A percentile compares a stretch with the other conserved stretches of the same genome.
Evolutionary conservation across 1,140 invertebrate species (phyloP).

Genomic region (Drosophila bocki): DNA sequence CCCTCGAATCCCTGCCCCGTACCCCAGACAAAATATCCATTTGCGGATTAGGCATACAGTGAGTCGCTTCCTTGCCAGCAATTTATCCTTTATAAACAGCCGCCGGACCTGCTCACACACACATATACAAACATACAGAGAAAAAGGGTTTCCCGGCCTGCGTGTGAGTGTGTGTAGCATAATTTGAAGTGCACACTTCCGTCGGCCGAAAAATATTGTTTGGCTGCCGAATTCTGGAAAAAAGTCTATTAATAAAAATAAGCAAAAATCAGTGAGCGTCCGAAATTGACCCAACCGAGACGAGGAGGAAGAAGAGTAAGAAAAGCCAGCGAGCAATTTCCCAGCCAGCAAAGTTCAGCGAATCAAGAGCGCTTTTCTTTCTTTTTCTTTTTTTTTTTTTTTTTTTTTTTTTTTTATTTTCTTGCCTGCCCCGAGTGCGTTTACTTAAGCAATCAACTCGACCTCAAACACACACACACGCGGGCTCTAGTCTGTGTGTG

Average conservation of each 20-base stretch:
- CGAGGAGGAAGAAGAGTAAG: conserved; percentile 14
- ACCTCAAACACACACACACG: conserved; percentile 73
- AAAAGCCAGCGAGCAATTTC: conserved; percentile 65
- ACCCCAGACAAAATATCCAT: conserved; percentile 72
- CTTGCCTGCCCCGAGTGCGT: conserved; percentile 71
- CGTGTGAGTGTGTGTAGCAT: conserved; percentile 56
- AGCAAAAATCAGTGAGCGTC: conserved; percentile 50
- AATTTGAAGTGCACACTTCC: conserved; percentile 71
- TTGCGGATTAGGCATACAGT: conserved; percentile 78
- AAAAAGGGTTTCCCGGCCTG: conserved; percentile 20
- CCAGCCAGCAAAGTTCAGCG: conserved; percentile 71
- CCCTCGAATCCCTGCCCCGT: neutral
- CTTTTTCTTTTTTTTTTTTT: conserved; percentile 1
- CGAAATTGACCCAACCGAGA: conserved; percentile 65
- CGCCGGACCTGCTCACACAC: conserved; percentile 54
- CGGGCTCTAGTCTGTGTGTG: conserved; percentile 1
- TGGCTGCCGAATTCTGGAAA: conserved; percentile 57
- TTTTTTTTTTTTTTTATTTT: neutral
- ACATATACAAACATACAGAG: neutral
- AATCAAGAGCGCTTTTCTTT: conserved; percentile 50
- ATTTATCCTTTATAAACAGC: conserved; percentile 79
- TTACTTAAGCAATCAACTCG: conserved; percentile 83
- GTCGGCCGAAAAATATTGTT: conserved; percentile 69
- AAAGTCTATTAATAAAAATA: conserved; percentile 82
- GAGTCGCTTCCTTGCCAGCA: conserved; percentile 60